These are phyloP conservation scores for Pedetes capensis DNA, from an alignment of 2,113 vertebrate species.

Conservation along the genomic window DNA sequence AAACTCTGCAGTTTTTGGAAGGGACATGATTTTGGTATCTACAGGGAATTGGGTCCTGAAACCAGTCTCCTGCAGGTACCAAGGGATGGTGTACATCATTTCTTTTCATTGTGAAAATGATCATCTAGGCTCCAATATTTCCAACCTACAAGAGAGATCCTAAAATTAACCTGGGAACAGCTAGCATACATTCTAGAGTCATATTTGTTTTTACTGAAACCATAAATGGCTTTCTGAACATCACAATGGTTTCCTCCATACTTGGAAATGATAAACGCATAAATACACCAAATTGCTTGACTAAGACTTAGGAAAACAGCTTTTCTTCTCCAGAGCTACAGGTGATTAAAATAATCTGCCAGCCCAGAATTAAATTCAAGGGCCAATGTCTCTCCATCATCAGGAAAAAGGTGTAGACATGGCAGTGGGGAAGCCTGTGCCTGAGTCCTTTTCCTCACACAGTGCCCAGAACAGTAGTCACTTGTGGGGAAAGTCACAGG, in stretches of 20 bases:
- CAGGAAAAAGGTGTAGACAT: neutral
- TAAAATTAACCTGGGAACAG: neutral
- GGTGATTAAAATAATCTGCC: neutral
- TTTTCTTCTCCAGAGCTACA: neutral
- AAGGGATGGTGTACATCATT: neutral
- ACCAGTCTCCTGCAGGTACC: neutral
- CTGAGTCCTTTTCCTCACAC: too few species aligned
- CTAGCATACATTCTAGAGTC: neutral
- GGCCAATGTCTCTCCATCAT: neutral
- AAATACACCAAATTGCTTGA: neutral
- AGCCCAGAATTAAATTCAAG: neutral
- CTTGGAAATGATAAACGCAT: neutral
- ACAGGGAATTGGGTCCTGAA: neutral
- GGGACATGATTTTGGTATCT: neutral
- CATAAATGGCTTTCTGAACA: neutral
- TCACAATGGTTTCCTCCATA: neutral
- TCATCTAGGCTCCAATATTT: neutral
- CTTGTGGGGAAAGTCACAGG: neutral
- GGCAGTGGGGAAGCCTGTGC: neutral
- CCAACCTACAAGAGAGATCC: neutral
- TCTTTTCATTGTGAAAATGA: neutral
- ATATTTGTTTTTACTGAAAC: neutral
- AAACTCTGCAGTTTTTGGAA: neutral
- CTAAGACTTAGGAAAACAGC: neutral
- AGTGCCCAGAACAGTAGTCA: accelerated